Evolutionary conservation across 1,140 invertebrate species (phyloP).

Genomic region (Laupala kohalensis): DNA sequence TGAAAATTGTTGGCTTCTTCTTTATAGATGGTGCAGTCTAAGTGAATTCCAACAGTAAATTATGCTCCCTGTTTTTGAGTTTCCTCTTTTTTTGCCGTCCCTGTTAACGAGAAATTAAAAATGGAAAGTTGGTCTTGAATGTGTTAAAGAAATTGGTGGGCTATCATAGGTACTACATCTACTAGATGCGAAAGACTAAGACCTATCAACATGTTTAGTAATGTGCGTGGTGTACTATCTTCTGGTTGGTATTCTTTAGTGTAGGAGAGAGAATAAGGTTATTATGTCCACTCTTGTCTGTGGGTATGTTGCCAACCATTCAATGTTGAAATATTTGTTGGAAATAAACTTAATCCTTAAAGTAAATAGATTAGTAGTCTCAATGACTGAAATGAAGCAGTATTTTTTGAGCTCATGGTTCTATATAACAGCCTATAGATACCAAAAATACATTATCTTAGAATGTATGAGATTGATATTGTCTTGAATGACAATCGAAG

Average conservation of each 20-base stretch:
- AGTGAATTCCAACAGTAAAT: not conserved
- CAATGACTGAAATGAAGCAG: constrained; percentile 2
- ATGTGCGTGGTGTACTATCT: not conserved
- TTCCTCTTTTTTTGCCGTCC: constrained; percentile 11
- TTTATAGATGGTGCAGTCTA: not conserved
- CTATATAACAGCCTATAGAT: not conserved
- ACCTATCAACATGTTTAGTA: not conserved
- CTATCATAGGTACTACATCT: not conserved
- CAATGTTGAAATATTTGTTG: not conserved
- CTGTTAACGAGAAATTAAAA: constrained; percentile 3
- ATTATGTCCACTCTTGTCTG: no score
- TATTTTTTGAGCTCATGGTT: constrained; percentile 11
- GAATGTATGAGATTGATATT: not conserved
- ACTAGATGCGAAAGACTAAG: not conserved
- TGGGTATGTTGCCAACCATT: not conserved
- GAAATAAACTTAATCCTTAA: not conserved
- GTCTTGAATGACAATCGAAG: not conserved
- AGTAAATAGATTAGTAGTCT: not conserved
- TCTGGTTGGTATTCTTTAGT: not conserved
- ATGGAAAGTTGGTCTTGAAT: not conserved
- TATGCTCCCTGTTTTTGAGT: not conserved
- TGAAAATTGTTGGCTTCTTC: constrained; percentile 1
- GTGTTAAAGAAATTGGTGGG: not conserved
- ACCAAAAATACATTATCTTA: constrained; percentile 1
- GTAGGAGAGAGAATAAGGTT: no score